A percentile compares a stretch with the other conserved stretches of the same genome.
phyloP scores from a whole-genome alignment of 2,113 vertebrate genomes.

The Petroica traversi region DNA sequence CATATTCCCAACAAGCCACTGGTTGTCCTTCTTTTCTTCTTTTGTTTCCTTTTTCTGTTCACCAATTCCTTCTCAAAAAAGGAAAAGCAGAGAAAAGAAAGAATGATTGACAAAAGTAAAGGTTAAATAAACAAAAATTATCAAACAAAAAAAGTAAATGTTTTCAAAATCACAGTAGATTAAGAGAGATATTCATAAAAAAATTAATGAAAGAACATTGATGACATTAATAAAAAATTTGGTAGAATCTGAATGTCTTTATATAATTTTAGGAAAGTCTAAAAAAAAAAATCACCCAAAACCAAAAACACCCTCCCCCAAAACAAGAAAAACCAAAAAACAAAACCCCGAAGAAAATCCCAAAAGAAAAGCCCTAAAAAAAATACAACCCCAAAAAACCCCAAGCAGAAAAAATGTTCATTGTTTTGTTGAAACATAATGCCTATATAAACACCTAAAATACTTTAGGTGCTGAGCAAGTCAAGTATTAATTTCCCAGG shows the following conservation, averaged over 20 bases:
- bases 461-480: background rate
- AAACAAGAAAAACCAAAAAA: background rate
- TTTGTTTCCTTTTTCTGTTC: background rate
- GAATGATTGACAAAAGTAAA: background rate
- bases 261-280: background rate
- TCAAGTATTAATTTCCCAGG: background rate
- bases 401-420: background rate
- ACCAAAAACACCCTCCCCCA: background rate
- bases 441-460: background rate
- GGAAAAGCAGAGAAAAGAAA: background rate
- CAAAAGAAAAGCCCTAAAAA: background rate
- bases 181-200: background rate
- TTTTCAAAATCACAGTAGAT: background rate
- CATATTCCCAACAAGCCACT: background rate
- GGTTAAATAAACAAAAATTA: background rate
- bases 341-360: background rate
- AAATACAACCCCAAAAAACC: rapidly evolving
- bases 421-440: background rate
- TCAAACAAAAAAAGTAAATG: background rate
- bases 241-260: background rate
- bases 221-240: background rate
- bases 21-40: background rate
- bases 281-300: background rate
- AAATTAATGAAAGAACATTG: background rate
- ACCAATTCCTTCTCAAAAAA: background rate